Percentiles rank a stretch among this genome's conserved stretches.
These are phyloP conservation scores for Drosophila pallidifrons DNA, from an alignment of 1,140 invertebrate genomes.

Conservation along the genomic window DNA sequence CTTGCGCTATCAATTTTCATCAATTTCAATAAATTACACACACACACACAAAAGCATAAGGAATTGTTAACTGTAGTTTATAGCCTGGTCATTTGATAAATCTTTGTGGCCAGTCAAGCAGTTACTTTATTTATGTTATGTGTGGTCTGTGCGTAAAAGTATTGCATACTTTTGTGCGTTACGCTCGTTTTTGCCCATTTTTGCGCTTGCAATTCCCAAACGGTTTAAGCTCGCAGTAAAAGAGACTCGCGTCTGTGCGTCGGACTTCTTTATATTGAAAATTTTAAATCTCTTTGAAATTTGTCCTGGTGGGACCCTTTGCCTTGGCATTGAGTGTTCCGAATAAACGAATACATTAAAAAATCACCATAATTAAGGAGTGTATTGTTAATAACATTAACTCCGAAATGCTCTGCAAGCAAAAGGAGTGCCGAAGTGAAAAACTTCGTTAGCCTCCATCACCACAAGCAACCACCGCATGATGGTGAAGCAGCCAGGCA, in stretches of 20 bases:
- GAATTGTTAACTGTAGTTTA: constrained; percentile 33
- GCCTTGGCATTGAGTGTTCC: constrained; percentile 77
- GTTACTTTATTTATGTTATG: constrained; percentile 18
- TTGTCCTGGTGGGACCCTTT: constrained; percentile 84
- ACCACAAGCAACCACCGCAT: background rate
- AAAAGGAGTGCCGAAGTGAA: too few species aligned
- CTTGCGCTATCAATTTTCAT: constrained; percentile 14
- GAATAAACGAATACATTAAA: constrained; percentile 59
- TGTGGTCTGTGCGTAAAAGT: background rate
- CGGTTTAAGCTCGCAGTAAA: constrained; percentile 6
- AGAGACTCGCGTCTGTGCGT: background rate
- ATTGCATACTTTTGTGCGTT: constrained; percentile 50
- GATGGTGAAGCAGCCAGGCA: background rate
- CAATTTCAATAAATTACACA: constrained; percentile 37
- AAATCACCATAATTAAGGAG: background rate
- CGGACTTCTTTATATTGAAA: constrained; percentile 46
- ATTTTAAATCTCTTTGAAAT: constrained; percentile 80
- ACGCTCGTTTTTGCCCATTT: background rate
- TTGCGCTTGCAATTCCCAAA: constrained; percentile 60
- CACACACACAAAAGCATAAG: constrained; percentile 1
- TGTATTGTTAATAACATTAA: too few species aligned
- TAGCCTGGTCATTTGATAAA: constrained; percentile 43
- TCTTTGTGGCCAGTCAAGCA: constrained; percentile 19
- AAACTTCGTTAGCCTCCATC: background rate
- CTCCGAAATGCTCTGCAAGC: too few species aligned